Evolutionary conservation across 2,797 vertebrate species (phyloP).

Genomic region (Semaprochilodus insignis): DNA sequence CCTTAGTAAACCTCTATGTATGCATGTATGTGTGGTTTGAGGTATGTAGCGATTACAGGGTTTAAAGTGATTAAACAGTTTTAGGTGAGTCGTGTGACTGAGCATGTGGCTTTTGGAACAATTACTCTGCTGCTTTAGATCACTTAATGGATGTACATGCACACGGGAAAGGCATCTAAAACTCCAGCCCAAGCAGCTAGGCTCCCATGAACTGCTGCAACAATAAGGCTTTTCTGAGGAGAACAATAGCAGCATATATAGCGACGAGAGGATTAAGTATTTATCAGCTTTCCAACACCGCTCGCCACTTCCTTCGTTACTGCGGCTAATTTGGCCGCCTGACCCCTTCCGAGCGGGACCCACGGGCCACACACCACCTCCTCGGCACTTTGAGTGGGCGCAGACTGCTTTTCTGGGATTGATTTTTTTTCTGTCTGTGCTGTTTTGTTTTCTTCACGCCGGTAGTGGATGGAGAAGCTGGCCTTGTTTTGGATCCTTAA

Average conservation of each 20-base stretch:
- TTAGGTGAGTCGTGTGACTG: constrained; percentile 13
- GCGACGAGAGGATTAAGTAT: constrained; percentile 49
- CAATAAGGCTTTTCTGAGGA: constrained; percentile 48
- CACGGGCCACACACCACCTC: neutral
- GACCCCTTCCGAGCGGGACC: constrained; percentile 22
- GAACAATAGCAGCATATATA: constrained; percentile 42
- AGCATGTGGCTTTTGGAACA: constrained; percentile 28
- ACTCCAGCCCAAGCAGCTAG: constrained; percentile 24
- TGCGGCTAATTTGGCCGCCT: constrained; percentile 33
- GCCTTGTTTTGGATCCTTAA: neutral
- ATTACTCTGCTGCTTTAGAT: constrained; percentile 14
- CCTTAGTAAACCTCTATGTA: neutral
- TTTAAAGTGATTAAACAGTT: constrained; percentile 28
- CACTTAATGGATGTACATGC: neutral
- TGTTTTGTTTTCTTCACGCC: constrained; percentile 7
- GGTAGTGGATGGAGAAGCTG: neutral
- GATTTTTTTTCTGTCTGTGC: constrained; percentile 24
- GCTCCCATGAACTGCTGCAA: constrained; percentile 17
- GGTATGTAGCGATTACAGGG: neutral
- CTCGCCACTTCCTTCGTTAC: constrained; percentile 16
- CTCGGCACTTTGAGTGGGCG: neutral
- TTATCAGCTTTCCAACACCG: constrained; percentile 47
- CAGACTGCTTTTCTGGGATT: constrained; percentile 7
- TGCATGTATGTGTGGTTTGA: constrained; percentile 8
- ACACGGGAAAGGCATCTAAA: constrained; percentile 18